Evolutionary conservation across 1,140 invertebrate species (phyloP), one percentile per base, ranked within the genome.

Genomic region (Leucophenga varia): DNA sequence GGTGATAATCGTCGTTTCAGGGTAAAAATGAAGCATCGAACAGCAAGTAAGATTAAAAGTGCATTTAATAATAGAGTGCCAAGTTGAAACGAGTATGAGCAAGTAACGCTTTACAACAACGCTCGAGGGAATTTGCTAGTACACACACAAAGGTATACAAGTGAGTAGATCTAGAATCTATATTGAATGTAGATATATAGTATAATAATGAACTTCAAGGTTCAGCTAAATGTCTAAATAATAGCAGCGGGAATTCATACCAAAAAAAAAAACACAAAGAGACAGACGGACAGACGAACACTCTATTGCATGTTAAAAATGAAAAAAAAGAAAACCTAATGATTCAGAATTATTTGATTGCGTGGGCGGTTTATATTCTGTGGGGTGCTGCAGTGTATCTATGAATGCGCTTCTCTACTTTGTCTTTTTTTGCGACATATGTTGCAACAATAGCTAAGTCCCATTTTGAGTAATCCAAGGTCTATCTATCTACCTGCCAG

Each of bases 1-100:
- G 68, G 68, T 72, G 68, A 72, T 72, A 72, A 72, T 72, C 64
- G 68, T 54, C 57, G 57, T 72, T 71, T 58, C 57, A 67, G 67
- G 67, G 67, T 64, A 63, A 69, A 67, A 71, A 70, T 61, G 63
- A 50, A 59, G 19, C 34, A 42, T 45, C 6, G 34, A 31, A 40
- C 38, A 43, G 43, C 36, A 49, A 49, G 48, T 51, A 55, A 61
- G 64, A 72, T 72, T 72, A 72, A 72, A 69, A 72, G 61, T 67
- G 61, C 64, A 64, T 72, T 72, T 72, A 72, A 72, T 68, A 68
- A 67, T 59, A 63, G 63, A 57, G 59, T 48, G 54, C 39, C 16
- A 18, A 10, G 21, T n/a, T 16, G 13, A 34, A 21, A 12, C 7
- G 34, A 13, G 16, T 30, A 9, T 6, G 22, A 14, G 17, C 53